phyloP scores from a whole-genome alignment of 1,140 invertebrate species.

The Pseudoatta argentina region DNA sequence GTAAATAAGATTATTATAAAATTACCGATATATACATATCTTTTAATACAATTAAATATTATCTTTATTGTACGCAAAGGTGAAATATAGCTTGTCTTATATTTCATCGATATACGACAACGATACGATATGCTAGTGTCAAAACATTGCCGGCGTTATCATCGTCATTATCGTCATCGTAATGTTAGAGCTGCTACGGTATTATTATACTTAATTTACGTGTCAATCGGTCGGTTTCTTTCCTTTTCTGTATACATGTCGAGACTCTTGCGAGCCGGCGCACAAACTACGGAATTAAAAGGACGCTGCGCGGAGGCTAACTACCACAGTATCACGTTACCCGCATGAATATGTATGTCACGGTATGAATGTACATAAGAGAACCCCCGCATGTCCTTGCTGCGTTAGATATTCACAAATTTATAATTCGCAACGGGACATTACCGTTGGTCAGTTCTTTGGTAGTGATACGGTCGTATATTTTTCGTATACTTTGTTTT shows the following conservation, averaged over 20 bases:
- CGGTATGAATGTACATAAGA: slow-evolving; percentile 64
- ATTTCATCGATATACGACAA: background rate
- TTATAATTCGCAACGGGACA: slow-evolving; percentile 65
- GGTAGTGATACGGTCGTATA: background rate
- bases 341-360: slow-evolving; percentile 71
- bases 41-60: background rate
- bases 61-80: background rate
- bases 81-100: background rate
- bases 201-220: slow-evolving; percentile 67
- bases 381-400: slow-evolving; percentile 52
- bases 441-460: slow-evolving; percentile 61
- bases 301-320: slow-evolving; percentile 51
- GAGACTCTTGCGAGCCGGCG: slow-evolving; percentile 8
- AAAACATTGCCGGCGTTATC: slow-evolving; percentile 28
- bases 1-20: background rate
- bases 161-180: slow-evolving; percentile 54
- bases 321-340: slow-evolving; percentile 31
- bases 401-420: slow-evolving; percentile 73
- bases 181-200: background rate
- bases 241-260: background rate
- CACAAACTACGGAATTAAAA: slow-evolving; percentile 65
- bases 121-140: slow-evolving; percentile 12
- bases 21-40: background rate
- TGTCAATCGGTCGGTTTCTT: slow-evolving; percentile 25
- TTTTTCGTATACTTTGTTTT: background rate